Conservation (phyloP, 92 coral and sea anemone species). For the Bergia puertoricense region DNA sequence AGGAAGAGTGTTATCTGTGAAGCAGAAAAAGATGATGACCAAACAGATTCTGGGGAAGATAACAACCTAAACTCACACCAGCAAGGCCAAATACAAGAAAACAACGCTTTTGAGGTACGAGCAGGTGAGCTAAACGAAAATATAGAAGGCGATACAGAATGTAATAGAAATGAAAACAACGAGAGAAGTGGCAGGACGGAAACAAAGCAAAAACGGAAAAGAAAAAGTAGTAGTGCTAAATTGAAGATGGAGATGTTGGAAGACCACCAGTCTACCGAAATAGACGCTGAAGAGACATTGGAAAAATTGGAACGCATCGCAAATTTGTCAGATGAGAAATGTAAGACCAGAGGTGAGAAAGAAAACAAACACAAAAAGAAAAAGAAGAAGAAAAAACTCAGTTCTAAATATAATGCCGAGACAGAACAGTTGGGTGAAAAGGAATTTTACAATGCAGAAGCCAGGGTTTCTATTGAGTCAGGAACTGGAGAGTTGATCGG, state of each 20-base stretch:
- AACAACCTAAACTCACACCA: too few species aligned
- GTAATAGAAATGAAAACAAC: background rate
- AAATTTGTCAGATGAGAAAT: too few species aligned
- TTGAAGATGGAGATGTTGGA: background rate
- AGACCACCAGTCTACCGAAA: background rate
- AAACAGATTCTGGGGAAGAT: too few species aligned
- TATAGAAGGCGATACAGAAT: background rate
- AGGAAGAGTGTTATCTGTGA: too few species aligned
- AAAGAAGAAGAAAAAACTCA: too few species aligned
- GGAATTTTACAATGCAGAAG: background rate
- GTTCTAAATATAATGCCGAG: background rate
- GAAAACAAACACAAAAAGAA: too few species aligned
- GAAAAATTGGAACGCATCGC: background rate
- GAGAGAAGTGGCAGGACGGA: background rate
- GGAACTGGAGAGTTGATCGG: background rate
- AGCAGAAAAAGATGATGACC: too few species aligned
- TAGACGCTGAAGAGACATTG: background rate
- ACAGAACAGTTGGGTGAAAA: background rate
- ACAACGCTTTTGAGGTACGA: background rate
- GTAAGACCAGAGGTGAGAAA: background rate
- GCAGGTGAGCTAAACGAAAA: background rate
- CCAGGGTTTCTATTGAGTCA: background rate
- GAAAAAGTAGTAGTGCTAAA: background rate
- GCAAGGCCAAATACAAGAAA: too few species aligned
- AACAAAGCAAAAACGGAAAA: background rate